Evolutionary conservation across 2,797 vertebrate species (phyloP), one percentile per base, ranked within the genome.

Genomic region (Catharus ustulatus): DNA sequence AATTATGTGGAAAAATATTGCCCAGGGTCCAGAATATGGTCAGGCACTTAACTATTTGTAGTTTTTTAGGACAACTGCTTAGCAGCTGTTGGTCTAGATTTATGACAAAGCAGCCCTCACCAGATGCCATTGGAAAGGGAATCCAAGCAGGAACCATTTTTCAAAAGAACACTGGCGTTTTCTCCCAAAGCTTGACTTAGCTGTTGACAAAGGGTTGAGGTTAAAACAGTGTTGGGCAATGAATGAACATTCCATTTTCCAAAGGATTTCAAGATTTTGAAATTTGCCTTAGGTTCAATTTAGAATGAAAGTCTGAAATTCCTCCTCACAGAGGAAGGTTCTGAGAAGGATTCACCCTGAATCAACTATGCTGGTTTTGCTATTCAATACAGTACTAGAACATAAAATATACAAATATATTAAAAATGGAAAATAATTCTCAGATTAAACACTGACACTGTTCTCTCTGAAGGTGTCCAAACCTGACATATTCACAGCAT

Each of bases 1-100:
- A 97, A 97, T 98, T 97, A 96, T 82, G 95, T 21, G 43, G 94
- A 96, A 96, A 90, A 76, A 89, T 97, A 89, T 95, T 95, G 64
- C 87, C 36, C 76, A 78, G 93, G 94, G 93, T 94, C 94, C 90
- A 86, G 96, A 96, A 90, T 77, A 93, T 78, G 89, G 67, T 46
- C 69, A 87, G 92, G 76, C 71, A 93, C 48, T 87, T 92, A 77
- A 94, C 76, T 66, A 51, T 93, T 89, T 86, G 72, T 80, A 74
- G 72, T 71, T 89, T 93, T 94, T 85, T 85, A 57, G 89, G 75
- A 45, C 19, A 85, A 75, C 34, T 69, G 32, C 42, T 87, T 87
- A 93, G 74, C 68, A 81, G 58, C 26, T 94, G 93, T 94, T 91
- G 75, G 73, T 80, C 54, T 67, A 71, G 48, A 84, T 89, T 76